Evolutionary conservation across 2,888 invertebrate genomes (phyloP).

Genomic region (Tiliacea aurago): DNA sequence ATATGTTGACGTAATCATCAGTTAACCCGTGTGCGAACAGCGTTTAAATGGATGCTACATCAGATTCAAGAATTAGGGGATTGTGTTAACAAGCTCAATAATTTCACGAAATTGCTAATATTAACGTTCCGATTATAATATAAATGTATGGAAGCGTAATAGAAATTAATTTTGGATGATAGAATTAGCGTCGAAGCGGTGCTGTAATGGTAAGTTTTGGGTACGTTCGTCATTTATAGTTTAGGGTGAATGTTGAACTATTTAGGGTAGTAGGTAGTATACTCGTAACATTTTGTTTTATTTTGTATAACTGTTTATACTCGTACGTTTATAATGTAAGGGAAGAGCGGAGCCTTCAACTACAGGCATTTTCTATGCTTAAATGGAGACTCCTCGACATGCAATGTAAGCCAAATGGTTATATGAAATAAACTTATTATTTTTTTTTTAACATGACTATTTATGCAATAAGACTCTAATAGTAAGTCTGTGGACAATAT

Average conservation of each 20-base stretch:
- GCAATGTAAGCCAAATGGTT: too few species aligned
- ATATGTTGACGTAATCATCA: slow-evolving; percentile 49
- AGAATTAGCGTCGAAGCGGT: slow-evolving; percentile 37
- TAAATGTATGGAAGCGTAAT: slow-evolving; percentile 44
- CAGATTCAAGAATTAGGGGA: slow-evolving; percentile 45
- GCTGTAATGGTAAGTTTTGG: slow-evolving; percentile 33
- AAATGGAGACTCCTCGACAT: too few species aligned
- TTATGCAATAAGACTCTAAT: too few species aligned
- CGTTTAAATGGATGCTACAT: slow-evolving; percentile 56
- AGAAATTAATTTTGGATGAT: slow-evolving; percentile 56
- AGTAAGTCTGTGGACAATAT: too few species aligned
- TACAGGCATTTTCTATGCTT: too few species aligned
- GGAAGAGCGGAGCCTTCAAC: too few species aligned
- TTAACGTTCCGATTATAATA: slow-evolving; percentile 54
- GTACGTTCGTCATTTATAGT: slow-evolving; percentile 29
- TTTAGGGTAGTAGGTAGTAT: slow-evolving; percentile 9
- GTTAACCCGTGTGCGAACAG: slow-evolving; percentile 54
- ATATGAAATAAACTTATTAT: too few species aligned
- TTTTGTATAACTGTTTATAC: too few species aligned
- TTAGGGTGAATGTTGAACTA: slow-evolving; percentile 38
- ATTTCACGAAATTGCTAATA: slow-evolving; percentile 58
- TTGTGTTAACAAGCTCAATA: slow-evolving; percentile 55
- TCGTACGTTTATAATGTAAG: too few species aligned
- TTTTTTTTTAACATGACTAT: too few species aligned
- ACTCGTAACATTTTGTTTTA: too few species aligned